A percentile compares a stretch with the other conserved stretches of the same genome.
phyloP scores from a whole-genome alignment of 1,140 invertebrate genomes.

The Leucophenga varia region DNA sequence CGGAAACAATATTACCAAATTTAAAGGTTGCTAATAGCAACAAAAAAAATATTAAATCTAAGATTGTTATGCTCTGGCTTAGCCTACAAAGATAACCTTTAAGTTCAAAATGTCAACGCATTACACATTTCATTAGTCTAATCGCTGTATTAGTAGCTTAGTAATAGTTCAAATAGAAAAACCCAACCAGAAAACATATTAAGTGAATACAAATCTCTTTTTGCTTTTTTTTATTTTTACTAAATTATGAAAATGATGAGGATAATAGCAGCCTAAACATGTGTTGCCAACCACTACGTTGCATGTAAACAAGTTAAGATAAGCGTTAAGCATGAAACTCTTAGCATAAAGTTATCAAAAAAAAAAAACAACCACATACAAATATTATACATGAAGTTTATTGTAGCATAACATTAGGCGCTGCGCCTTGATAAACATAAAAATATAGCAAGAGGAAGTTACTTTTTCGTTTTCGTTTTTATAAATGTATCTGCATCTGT shows the following conservation, averaged over 20 bases:
- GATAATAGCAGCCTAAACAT: constrained; percentile 28
- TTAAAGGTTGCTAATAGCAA: too few relatives aligned
- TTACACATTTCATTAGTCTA: constrained; percentile 17
- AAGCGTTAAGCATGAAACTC: constrained; percentile 21
- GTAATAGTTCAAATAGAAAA: constrained; percentile 10
- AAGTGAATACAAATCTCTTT: constrained; percentile 17
- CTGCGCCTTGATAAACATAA: neutral
- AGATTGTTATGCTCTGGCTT: too few relatives aligned
- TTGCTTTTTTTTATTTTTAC: constrained; percentile 36
- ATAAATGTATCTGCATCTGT: constrained; percentile 4
- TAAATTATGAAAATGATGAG: constrained; percentile 39
- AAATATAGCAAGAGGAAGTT: neutral
- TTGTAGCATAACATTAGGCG: constrained; percentile 27
- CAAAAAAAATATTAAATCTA: too few relatives aligned
- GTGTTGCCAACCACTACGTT: constrained; percentile 18
- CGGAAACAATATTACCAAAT: too few relatives aligned
- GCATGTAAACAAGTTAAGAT: constrained; percentile 6
- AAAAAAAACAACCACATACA: too few relatives aligned
- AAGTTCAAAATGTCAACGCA: too few relatives aligned
- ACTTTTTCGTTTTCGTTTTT: neutral
- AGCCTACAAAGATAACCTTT: too few relatives aligned
- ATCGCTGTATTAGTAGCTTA: constrained; percentile 22
- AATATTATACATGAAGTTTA: too few relatives aligned
- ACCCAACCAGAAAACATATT: constrained; percentile 3
- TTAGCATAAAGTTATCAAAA: constrained; percentile 27